Percentiles rank a stretch among this genome's conserved stretches.
phyloP scores from a whole-genome alignment of 64 coral and sea anemone genomes.

The Montipora sp. region DNA sequence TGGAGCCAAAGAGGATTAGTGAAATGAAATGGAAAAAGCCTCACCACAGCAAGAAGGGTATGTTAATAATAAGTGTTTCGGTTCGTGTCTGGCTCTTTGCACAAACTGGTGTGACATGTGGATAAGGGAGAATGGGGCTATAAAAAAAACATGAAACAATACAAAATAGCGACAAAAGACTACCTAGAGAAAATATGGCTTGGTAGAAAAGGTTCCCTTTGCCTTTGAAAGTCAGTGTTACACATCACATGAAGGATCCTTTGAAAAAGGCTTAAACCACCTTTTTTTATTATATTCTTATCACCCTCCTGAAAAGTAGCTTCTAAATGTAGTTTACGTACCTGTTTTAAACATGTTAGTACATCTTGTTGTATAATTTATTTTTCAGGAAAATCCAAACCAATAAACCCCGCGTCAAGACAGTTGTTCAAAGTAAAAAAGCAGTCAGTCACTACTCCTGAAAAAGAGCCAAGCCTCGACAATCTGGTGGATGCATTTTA shows the following conservation, averaged over 20 bases:
- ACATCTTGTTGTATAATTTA: not conserved
- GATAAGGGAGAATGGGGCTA: not conserved
- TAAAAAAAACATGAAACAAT: no score
- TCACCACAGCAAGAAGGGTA: constrained; percentile 72
- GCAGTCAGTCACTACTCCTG: not conserved
- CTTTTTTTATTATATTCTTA: not conserved
- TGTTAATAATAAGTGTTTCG: not conserved
- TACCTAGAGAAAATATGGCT: no score
- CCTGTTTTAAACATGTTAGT: no score
- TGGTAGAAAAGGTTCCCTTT: no score
- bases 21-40: constrained; percentile 71
- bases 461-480: not conserved
- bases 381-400: not conserved
- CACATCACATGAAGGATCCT: no score
- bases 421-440: constrained; percentile 3
- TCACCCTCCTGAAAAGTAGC: not conserved
- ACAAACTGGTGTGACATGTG: not conserved
- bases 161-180: no score
- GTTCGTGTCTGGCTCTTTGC: not conserved
- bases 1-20: constrained; percentile 56
- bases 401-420: not conserved
- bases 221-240: no score
- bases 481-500: not conserved
- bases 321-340: not conserved
- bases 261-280: no score